These are phyloP conservation scores for Cheilosia vernalis DNA, from an alignment of 2,888 invertebrate genomes.

Conservation along the genomic window DNA sequence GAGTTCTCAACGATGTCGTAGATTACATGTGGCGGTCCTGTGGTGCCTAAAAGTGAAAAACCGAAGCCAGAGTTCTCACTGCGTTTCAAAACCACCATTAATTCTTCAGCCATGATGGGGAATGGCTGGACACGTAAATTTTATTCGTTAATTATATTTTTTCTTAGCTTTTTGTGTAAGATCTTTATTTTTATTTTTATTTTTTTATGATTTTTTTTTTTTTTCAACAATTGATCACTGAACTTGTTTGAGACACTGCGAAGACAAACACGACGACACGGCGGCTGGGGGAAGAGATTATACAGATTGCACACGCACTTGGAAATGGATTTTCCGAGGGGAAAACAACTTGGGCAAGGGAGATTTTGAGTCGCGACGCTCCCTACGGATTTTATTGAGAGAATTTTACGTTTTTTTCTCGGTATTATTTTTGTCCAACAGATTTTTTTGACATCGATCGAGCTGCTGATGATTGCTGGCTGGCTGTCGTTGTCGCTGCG, in stretches of 20 bases:
- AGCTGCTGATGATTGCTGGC: conserved; percentile 69
- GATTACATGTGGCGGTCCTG: conserved; percentile 96
- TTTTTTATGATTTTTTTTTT: conserved; percentile 22
- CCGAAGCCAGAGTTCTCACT: conserved; percentile 95
- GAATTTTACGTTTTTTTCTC: conserved; percentile 37
- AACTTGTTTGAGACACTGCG: conserved; percentile 69
- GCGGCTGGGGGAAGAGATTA: conserved; percentile 34
- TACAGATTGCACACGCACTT: conserved; percentile 61
- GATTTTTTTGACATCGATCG: conserved; percentile 73
- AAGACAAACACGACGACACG: conserved; percentile 32
- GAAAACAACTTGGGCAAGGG: conserved; percentile 23
- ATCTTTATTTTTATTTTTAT: conserved; percentile 17
- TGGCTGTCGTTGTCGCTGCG: conserved; percentile 72
- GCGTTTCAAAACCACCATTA: conserved; percentile 93
- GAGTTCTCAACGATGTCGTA: conserved; percentile 97
- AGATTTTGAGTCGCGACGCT: conserved; percentile 36
- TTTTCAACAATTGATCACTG: conserved; percentile 50
- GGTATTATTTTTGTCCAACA: conserved; percentile 45
- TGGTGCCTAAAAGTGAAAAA: conserved; percentile 94
- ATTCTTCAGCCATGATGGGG: conserved; percentile 91
- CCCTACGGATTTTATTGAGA: conserved; percentile 22
- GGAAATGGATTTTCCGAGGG: conserved; percentile 11
- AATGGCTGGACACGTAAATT: conserved; percentile 68
- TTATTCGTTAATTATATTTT: conserved; percentile 43
- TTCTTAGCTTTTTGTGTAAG: conserved; percentile 12